Evolutionary conservation across 2,113 vertebrate species (phyloP).

Genomic region (Coptodon rendalli): DNA sequence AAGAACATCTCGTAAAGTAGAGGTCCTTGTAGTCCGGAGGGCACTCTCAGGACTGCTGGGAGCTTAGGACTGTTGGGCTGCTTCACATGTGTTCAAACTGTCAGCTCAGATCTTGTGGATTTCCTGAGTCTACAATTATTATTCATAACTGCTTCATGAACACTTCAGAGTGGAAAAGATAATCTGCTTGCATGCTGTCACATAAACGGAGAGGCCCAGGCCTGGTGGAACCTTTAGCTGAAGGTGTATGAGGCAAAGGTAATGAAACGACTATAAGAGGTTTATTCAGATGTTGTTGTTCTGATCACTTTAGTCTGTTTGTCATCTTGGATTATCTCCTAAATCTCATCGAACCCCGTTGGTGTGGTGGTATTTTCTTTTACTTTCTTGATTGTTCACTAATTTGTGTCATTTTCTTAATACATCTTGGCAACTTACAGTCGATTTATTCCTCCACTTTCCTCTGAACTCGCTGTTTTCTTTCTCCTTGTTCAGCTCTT

Average conservation of each 20-base stretch:
- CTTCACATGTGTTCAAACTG: too few relatives aligned
- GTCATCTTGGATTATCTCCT: background rate
- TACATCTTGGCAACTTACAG: background rate
- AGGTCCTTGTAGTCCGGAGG: background rate
- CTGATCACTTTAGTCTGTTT: background rate
- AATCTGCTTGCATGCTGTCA: background rate
- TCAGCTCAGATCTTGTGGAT: background rate
- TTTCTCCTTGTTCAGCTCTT: background rate
- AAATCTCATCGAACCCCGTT: background rate
- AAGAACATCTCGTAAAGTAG: background rate
- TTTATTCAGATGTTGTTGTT: background rate
- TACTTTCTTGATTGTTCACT: background rate
- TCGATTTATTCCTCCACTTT: background rate
- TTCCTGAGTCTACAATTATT: background rate
- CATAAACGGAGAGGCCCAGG: background rate
- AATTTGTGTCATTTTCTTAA: background rate
- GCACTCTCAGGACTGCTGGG: background rate
- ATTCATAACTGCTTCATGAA: background rate
- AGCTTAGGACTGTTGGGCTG: background rate
- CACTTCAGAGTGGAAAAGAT: rapidly evolving
- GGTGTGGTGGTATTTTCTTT: background rate
- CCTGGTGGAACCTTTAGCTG: background rate
- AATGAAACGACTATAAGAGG: background rate
- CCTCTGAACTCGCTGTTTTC: background rate
- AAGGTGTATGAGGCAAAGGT: background rate